Conservation (phyloP, 1,140 invertebrate genomes). For the Cotesia typhae region DNA sequence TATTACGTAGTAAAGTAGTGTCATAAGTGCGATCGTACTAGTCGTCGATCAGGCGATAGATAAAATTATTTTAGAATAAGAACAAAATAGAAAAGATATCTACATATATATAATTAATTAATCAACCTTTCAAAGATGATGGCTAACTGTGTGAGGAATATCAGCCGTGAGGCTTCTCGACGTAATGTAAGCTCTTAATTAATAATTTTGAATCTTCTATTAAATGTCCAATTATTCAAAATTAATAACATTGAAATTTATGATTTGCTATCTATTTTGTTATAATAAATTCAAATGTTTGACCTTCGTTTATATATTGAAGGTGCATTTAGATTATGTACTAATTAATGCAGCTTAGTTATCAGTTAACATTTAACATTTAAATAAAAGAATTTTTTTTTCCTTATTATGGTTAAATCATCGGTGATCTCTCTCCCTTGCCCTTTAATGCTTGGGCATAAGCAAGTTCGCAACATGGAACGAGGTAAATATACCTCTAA, state of each 20-base stretch:
- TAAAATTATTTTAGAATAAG: constrained; percentile 11
- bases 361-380: neutral
- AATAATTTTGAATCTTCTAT: no score
- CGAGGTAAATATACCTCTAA: constrained; percentile 58
- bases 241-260: constrained; percentile 28
- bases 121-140: constrained; percentile 50
- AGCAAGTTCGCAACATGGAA: constrained; percentile 61
- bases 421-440: constrained; percentile 37
- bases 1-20: constrained; percentile 40
- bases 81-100: neutral
- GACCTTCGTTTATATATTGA: constrained; percentile 48
- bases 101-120: neutral
- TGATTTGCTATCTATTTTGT: constrained; percentile 19
- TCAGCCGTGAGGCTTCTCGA: constrained; percentile 50
- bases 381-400: constrained; percentile 7
- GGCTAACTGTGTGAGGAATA: constrained; percentile 53
- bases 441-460: constrained; percentile 43
- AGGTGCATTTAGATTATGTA: no score
- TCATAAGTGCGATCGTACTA: constrained; percentile 26
- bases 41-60: constrained; percentile 15
- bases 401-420: constrained; percentile 33
- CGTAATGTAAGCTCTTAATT: constrained; percentile 55
- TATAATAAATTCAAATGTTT: constrained; percentile 41
- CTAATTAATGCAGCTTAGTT: constrained; percentile 17
- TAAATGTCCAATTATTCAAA: neutral